phyloP scores from a whole-genome alignment of 2,888 invertebrate genomes.

The Sphinx pinastri region DNA sequence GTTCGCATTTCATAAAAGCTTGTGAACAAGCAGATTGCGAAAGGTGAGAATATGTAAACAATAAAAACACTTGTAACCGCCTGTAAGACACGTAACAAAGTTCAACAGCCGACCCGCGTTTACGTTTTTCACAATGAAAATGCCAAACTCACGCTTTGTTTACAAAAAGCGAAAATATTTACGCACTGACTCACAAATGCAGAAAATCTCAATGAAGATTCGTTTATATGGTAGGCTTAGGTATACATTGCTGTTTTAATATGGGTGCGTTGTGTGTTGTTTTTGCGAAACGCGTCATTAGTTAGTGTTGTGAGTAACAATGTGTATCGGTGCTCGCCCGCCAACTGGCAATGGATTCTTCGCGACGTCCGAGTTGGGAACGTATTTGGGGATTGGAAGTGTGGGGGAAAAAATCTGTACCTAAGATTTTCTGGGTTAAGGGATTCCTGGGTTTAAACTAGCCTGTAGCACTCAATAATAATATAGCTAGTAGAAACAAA shows the following conservation, averaged over 20 bases:
- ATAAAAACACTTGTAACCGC: too few relatives aligned
- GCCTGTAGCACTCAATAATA: too few relatives aligned
- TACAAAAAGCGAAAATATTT: slow-evolving; percentile 15
- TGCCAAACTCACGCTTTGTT: slow-evolving; percentile 17
- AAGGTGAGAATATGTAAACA: background rate
- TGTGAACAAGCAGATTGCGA: background rate
- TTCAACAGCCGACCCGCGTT: background rate
- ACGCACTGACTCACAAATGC: slow-evolving; percentile 19
- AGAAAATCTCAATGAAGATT: slow-evolving; percentile 22
- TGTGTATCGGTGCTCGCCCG: slow-evolving; percentile 9
- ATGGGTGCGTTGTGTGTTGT: background rate
- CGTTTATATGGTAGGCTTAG: background rate
- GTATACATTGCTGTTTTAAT: slow-evolving; percentile 6
- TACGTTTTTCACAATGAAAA: slow-evolving; percentile 14
- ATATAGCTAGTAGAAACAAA: too few relatives aligned
- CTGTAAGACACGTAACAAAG: slow-evolving; percentile 1
- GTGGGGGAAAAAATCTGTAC: background rate
- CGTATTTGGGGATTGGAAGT: background rate
- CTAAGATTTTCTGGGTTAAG: too few relatives aligned
- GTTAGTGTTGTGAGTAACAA: slow-evolving; percentile 11
- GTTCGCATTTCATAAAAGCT: too few relatives aligned
- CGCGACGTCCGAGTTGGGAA: background rate
- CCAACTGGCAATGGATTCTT: background rate
- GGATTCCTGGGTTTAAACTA: too few relatives aligned
- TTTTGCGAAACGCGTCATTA: slow-evolving; percentile 9